Conservation (phyloP, 92 coral and sea anemone genomes). For the Nematostella vectensis region DNA sequence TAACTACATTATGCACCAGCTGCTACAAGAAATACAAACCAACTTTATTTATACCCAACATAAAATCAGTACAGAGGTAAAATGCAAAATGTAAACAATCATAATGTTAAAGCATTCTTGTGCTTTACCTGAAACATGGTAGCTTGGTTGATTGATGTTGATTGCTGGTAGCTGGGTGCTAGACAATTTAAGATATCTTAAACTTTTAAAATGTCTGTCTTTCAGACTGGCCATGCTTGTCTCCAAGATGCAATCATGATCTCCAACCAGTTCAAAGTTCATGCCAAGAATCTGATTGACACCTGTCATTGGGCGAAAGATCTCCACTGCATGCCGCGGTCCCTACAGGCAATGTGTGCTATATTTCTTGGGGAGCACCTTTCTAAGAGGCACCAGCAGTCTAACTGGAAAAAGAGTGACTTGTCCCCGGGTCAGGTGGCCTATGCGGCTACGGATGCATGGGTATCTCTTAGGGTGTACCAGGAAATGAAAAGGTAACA, state of each 20-base stretch:
- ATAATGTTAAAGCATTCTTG: too few relatives aligned
- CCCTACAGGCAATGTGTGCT: conserved; percentile 72
- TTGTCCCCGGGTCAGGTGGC: conserved; percentile 53
- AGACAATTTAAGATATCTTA: too few relatives aligned
- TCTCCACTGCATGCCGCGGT: conserved; percentile 55
- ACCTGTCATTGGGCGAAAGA: conserved; percentile 72
- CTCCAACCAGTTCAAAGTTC: conserved; percentile 36
- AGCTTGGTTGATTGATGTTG: too few relatives aligned
- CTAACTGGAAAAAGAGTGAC: conserved; percentile 66
- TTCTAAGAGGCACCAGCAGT: conserved; percentile 53
- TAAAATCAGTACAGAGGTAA: too few relatives aligned
- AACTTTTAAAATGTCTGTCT: too few relatives aligned
- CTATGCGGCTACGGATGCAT: conserved; percentile 91
- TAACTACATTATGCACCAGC: too few relatives aligned
- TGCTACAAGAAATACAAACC: too few relatives aligned
- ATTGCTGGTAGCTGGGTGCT: too few relatives aligned
- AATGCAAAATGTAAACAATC: too few relatives aligned
- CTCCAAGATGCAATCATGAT: conserved; percentile 59
- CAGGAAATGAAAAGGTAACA: conserved; percentile 82
- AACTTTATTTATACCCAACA: too few relatives aligned
- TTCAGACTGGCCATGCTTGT: conserved; percentile 69
- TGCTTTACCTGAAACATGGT: too few relatives aligned
- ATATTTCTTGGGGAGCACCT: conserved; percentile 59
- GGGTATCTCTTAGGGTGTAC: conserved; percentile 72
- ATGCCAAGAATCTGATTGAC: conserved; percentile 46